Evolutionary conservation across 2,888 invertebrate genomes (phyloP), one percentile per base, ranked within the genome.

Genomic region (Eurytoma californica): DNA sequence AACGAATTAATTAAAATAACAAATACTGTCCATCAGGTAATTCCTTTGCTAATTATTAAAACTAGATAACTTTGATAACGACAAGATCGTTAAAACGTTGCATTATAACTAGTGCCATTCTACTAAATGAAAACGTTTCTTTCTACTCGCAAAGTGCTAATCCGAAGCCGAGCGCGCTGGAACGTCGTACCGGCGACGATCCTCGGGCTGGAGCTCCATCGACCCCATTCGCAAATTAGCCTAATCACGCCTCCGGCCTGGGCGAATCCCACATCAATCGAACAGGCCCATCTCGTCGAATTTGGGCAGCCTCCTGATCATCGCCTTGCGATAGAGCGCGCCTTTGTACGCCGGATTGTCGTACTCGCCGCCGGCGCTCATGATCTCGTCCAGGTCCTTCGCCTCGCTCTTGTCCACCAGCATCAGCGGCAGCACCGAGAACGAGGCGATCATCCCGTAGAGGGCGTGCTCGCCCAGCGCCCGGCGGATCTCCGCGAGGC

Each of bases 241-340:
- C 12, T 57, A 16, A 24, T 7, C 7, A 7, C 39, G 7, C 4
- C 7, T 4, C 4, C 7, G 5, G 39, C 39, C 39, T 3, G 39
- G 4, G 3, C 39, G 39, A 39, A 24, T 24, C 14, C 9, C 24
- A 24, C 14, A 4, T 72, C 58, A 77, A 63, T 89, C 88, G 0
- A 90, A 72, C 18, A 89, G 57, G 2, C 88, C 89, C 81, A 82
- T 57, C 5, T 85, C 74, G 0, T 86, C 82, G 82, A 82, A 90
- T 0, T 73, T 49, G 2, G 84, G 82, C 28, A 90, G 49, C 74
- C 86, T 83, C 58, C 84, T 85, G 0, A 14, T 2, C 81, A 89
- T 85, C 3, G 81, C 65, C 28, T 83, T 82, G 3, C 83, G 83
- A 57, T 80, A 89, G 0, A 18, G 2, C 47, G 81, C 66, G 9